phyloP scores from a whole-genome alignment of 2,113 vertebrate genomes.

The Numenius arquata region DNA sequence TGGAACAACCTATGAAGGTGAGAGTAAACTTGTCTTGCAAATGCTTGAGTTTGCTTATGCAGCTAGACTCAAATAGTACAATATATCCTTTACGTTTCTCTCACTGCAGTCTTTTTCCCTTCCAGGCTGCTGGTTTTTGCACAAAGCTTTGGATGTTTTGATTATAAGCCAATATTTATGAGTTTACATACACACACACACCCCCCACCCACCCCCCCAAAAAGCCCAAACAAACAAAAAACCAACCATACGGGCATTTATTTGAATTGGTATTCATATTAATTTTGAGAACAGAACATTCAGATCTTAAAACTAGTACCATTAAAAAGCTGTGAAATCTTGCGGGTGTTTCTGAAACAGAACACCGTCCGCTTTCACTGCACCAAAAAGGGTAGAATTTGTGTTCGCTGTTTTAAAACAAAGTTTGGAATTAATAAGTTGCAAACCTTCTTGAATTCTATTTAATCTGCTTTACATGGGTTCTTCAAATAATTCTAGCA shows the following conservation, averaged over 20 bases:
- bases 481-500: neutral
- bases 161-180: neutral
- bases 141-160: neutral
- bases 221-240: neutral
- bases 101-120: neutral
- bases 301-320: neutral
- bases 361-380: neutral
- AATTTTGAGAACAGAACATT: neutral
- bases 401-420: neutral
- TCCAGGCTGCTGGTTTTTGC: neutral
- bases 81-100: neutral
- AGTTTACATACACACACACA: neutral
- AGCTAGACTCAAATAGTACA: neutral
- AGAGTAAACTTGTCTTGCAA: neutral
- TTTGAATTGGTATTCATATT: neutral
- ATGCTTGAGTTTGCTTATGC: neutral
- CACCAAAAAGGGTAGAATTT: neutral
- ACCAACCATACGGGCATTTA: neutral
- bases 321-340: neutral
- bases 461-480: neutral
- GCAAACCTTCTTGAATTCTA: neutral
- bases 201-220: neutral
- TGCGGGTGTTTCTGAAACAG: neutral
- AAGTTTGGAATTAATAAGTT: neutral
- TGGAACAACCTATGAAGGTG: slow-evolving; percentile 92